Conservation (phyloP, 2,113 vertebrate genomes). For the Danionella cerebrum region DNA sequence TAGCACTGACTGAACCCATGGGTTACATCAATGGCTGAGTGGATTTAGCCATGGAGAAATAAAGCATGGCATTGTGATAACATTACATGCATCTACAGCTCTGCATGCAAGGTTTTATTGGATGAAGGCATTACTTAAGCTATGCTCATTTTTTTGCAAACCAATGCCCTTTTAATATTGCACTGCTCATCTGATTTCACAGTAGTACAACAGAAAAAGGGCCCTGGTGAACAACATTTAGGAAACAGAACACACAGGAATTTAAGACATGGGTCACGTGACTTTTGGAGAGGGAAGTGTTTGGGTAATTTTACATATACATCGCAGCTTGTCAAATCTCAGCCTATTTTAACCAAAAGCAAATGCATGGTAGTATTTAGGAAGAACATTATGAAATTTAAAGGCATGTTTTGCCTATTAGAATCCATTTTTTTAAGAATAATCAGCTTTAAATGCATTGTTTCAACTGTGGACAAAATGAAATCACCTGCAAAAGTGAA, state of each 20-base stretch:
- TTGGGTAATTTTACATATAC: neutral
- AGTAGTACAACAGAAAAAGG: constrained; percentile 96
- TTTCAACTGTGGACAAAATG: too few species aligned
- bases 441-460: too few species aligned
- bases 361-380: too few species aligned
- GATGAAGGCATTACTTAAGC: constrained; percentile 23
- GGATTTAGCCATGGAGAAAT: too few species aligned
- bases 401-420: too few species aligned
- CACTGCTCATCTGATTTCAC: constrained; percentile 89
- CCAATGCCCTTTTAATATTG: constrained; percentile 99
- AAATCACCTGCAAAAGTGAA: too few species aligned
- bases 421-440: too few species aligned
- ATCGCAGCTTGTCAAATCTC: neutral
- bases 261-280: neutral
- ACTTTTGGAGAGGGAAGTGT: neutral
- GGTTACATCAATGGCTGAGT: neutral
- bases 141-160: constrained; percentile 61
- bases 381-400: too few species aligned
- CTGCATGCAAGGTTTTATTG: too few species aligned
- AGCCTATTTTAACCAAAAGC: too few species aligned
- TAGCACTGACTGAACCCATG: constrained; percentile 49
- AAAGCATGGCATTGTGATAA: too few species aligned
- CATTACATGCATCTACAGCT: too few species aligned
- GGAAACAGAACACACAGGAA: constrained; percentile 32
- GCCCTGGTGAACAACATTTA: constrained; percentile 75